Base-by-base conservation (phyloP, 2,797 vertebrate genomes). In the Sebastiscus albofasciatus region DNA sequence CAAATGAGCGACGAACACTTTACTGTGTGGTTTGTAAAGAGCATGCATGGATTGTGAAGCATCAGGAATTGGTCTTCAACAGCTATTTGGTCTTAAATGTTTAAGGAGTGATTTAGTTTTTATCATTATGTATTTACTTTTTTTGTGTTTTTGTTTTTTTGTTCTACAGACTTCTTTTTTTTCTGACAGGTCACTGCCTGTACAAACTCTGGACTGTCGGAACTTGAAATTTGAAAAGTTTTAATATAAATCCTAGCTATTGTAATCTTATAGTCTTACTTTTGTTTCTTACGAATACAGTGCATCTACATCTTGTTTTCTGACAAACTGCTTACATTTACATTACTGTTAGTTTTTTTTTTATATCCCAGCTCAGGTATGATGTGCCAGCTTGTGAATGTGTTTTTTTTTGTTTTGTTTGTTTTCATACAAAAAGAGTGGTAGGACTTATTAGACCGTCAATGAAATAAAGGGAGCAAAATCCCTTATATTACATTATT, bases 321-420 rank as follows among this genome's bases (percentile, higher is more conserved):
- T 92, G 96, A 96, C 96, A 96, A 96, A 96, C 96, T 97, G 96
- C 97, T 97, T 96, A 96, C 96, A 96, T 97, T 42, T 97, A 95
- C 96, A 95, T 98, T 97, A 97, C 96, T 97, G 96, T 98, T 97
- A 89, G 96, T 92, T 95, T 96, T 84, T 96, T 96, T 65, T 65
- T 90, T 70, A 96, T 96, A 97, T 97, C 98, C 96, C 98, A 97
- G 98, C 98, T 99, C 98, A 99, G 98, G 98, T 99, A 99, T 97
- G 97, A 97, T 97, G 97, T 99, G 97, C 97, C 97, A 97, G 97
- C 97, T 98, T 97, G 97, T 99, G 98, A 99, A 99, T 99, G 91
- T 93, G 83, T 91, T 90, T 80, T 83, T 81, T 39, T 81, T 82
- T 67, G 72, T 26, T 84, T 86, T 81, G 20, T 88, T 83, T 90